Percentiles rank a stretch among this genome's conserved stretches.
Evolutionary conservation across 2,797 vertebrate species (phyloP).

Genomic region (Iguana delicatissima): DNA sequence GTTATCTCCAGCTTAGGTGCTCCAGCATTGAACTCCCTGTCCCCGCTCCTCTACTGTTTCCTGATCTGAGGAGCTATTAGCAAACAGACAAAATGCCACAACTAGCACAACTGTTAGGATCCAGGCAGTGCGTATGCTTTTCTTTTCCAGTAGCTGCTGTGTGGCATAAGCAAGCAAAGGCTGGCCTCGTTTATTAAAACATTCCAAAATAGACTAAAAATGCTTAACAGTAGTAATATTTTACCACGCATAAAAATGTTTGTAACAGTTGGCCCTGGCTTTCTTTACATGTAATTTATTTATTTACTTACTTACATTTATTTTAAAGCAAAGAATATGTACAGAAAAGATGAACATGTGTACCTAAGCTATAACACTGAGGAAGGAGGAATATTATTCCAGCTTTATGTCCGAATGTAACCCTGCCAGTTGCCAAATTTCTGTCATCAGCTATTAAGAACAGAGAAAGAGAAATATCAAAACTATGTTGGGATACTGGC

Average conservation of each 20-base stretch:
- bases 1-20: too few species aligned
- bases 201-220: background rate
- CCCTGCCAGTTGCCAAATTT: too few species aligned
- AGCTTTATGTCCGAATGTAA: too few species aligned
- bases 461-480: too few species aligned
- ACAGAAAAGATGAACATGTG: background rate
- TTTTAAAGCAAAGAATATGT: background rate
- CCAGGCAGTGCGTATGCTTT: too few species aligned
- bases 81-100: too few species aligned
- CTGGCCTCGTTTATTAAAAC: background rate
- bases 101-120: background rate
- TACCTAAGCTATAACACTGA: background rate
- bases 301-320: background rate
- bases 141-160: background rate
- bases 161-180: background rate
- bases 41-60: background rate
- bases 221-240: background rate
- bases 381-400: background rate
- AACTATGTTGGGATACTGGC: too few species aligned
- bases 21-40: background rate
- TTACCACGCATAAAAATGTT: background rate
- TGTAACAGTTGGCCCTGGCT: background rate
- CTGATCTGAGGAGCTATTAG: background rate
- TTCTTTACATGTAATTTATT: background rate
- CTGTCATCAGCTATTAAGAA: too few species aligned